Base-by-base conservation (phyloP, 1,140 invertebrate species). In the Mycetomoellerius zeteki region DNA sequence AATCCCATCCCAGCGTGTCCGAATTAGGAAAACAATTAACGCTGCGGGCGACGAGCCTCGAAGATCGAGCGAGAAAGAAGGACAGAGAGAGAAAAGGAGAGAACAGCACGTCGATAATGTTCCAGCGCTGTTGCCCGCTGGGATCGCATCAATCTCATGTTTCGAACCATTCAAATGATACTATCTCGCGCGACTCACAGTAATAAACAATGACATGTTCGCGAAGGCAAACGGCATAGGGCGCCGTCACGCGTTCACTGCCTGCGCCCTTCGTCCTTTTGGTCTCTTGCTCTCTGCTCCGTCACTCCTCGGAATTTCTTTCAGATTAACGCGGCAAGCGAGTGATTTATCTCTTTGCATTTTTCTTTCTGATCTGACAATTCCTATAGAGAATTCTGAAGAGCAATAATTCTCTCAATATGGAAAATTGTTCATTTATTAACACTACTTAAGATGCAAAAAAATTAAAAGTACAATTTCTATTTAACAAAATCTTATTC, bases 11-110 rank as follows among this genome's bases (percentile, higher is more conserved):
- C 16, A 56, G 50, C 60, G 37, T 30, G 64, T 72, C 47, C 80
- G 85, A 90, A 91, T 91, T 90, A 88, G 87, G 73, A 88, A 86
- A 90, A 90, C 89, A 90, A 91, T 91, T 90, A 90, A 85, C 69
- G 77, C 77, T 64, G 67, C 37, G 75, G 69, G 85, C 64, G 69
- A 47, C 62, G 73, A 50, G 50, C 19, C 56, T 7, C 64, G 81
- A 72, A 16, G 24, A 12, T 16, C 27, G 24, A 56, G 33, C 52
- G 54, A 50, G 52, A 54, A 19, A 54, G 52, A 54, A 19, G 12
- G 10, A 12, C 8, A 6, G 33, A 67, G 33, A 56, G 10, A 67
- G 58, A 67, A 30, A 33, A 19, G 33, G 30, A 54, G 37, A 0
- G 47, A 33, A 80, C 60, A 60, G 54, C 30, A 62, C 54, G 21